A percentile compares a stretch with the other conserved stretches of the same genome.
phyloP scores from a whole-genome alignment of 2,797 vertebrate species.

The Argya squamiceps region DNA sequence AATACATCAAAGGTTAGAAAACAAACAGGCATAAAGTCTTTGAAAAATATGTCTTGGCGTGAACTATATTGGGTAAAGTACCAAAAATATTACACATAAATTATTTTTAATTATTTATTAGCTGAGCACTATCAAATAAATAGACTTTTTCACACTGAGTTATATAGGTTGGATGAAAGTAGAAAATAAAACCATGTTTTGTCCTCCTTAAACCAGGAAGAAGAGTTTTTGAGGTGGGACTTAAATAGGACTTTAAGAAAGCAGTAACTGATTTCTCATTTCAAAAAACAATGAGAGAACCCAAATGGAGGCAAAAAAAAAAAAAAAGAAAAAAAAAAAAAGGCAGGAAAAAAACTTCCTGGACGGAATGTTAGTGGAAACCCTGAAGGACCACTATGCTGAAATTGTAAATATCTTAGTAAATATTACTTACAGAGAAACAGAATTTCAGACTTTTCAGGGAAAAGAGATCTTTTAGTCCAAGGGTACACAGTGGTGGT shows the following conservation, averaged over 20 bases:
- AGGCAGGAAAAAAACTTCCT: not conserved
- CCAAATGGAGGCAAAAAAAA: not conserved
- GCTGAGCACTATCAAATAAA: not conserved
- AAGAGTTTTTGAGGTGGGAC: not conserved
- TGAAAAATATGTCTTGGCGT: not conserved
- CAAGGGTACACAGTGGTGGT: not conserved
- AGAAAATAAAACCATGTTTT: not conserved
- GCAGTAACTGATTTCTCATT: not conserved
- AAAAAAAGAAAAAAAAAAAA: not conserved
- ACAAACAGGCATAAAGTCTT: not conserved
- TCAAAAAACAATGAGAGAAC: not conserved
- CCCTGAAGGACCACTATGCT: not conserved
- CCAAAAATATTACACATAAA: not conserved
- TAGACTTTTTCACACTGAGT: not conserved
- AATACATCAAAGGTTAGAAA: not conserved
- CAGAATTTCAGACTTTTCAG: not conserved
- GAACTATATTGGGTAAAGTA: not conserved
- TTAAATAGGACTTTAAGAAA: not conserved
- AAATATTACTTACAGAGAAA: not conserved
- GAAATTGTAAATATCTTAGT: not conserved
- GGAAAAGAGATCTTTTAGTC: not conserved
- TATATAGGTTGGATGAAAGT: not conserved
- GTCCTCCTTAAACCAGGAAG: not conserved
- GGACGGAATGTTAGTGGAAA: not conserved
- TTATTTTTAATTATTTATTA: not conserved